Evolutionary conservation across 2,797 vertebrate genomes (phyloP), one percentile per base, ranked within the genome.

Genomic region (Enteromius afrohamiltoni): DNA sequence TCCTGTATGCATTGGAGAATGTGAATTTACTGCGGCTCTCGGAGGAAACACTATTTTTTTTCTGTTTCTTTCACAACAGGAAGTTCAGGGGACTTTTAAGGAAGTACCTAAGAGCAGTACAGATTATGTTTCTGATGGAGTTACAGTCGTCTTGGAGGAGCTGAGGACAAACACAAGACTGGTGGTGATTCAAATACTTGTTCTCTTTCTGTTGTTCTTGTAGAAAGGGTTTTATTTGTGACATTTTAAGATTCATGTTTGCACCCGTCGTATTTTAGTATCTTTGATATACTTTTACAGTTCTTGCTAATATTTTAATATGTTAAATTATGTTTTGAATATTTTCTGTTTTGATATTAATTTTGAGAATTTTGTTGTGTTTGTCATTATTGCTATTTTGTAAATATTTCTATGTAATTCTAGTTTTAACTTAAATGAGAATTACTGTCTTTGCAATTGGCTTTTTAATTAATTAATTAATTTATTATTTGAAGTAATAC

Each of bases 51-150:
- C 23, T 26, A 3, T 31, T 34, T 34, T 34, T 34, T 34, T 3
- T 34, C 31, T 34, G 2, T 26, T 19, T 51, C 23, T 47, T 21
- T 2, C 26, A 34, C 31, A 16, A 1, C 31, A 75, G 73, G 73
- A 75, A 75, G 73, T 75, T 31, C 21, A 6, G 70, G 17, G 47
- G 71, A 55, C 51, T 55, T n/a, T 75, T 55, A 74, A 31, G 19
- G 1, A 17, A 23, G 42, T 16, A 34, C 6, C 62, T 19, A 16
- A 64, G 62, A 65, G n/a, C 29, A 29, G 69, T 42, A 14, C 40
- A n/a, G 7, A 8, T 78, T n/a, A 16, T 23, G 7, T 19, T n/a
- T n/a, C n/a, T n/a, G 37, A 29, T 45, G 68, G 14, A 29, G 4
- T 64, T 31, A 31, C 23, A 31, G 3, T 3, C 17, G n/a, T 77